These are phyloP conservation scores for Malachius bipustulatus DNA, from an alignment of 2,888 invertebrate species.

Conservation along the genomic window DNA sequence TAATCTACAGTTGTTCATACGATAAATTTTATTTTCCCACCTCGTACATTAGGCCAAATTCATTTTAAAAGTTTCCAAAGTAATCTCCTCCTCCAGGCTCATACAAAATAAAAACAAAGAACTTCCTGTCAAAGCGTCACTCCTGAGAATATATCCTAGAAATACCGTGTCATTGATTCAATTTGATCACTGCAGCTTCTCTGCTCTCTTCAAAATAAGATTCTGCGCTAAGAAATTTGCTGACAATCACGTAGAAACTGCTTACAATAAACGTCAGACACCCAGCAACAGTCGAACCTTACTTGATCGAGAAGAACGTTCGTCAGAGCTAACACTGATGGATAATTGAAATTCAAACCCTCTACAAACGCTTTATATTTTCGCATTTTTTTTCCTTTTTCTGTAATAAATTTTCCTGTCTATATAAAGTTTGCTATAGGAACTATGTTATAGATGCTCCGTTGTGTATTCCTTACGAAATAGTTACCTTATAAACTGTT, in stretches of 20 bases:
- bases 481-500: no score
- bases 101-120: no score
- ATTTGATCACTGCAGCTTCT: constrained; percentile 1
- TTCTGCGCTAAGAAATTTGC: constrained; percentile 10
- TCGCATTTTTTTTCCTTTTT: no score
- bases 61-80: no score
- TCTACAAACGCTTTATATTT: no score
- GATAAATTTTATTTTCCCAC: no score
- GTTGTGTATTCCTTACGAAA: no score
- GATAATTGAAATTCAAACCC: constrained; percentile 1
- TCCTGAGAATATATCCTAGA: background rate
- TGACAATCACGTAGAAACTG: constrained; percentile 20
- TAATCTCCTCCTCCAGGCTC: no score
- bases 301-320: background rate
- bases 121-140: constrained; percentile 1
- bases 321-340: background rate
- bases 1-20: no score
- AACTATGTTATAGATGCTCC: no score
- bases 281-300: background rate
- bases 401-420: constrained; percentile 1
- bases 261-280: constrained; percentile 19
- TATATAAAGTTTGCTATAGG: no score
- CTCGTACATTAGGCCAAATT: no score
- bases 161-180: background rate
- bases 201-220: background rate